These are phyloP conservation scores for Oryzaephilus surinamensis DNA, from an alignment of 1,140 invertebrate species.

Conservation along the genomic window DNA sequence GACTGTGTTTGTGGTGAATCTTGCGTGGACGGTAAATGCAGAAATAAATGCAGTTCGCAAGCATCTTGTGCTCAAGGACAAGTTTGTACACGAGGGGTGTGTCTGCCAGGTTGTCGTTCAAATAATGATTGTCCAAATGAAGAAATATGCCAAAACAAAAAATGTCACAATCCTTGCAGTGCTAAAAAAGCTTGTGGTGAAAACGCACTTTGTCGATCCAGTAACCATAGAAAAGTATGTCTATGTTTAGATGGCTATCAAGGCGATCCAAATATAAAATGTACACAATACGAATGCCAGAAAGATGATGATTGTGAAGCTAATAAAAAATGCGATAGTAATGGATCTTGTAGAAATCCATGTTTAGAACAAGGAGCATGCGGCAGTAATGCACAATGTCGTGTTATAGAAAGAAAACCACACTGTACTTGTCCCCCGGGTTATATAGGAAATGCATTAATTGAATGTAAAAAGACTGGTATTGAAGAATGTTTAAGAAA, in stretches of 20 bases:
- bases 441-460: slow-evolving; percentile 69
- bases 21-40: slow-evolving; percentile 51
- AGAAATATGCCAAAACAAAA: slow-evolving; percentile 60
- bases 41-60: slow-evolving; percentile 47
- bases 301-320: slow-evolving; percentile 65
- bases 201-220: slow-evolving; percentile 63
- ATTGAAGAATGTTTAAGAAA: slow-evolving; percentile 60
- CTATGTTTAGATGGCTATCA: slow-evolving; percentile 74
- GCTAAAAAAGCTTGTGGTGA: slow-evolving; percentile 54
- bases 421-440: slow-evolving; percentile 78
- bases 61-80: slow-evolving; percentile 36
- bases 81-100: slow-evolving; percentile 52
- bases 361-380: slow-evolving; percentile 66
- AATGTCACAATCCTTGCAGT: slow-evolving; percentile 68
- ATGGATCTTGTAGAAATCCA: slow-evolving; percentile 71
- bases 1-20: slow-evolving; percentile 69
- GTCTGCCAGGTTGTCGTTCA: slow-evolving; percentile 61
- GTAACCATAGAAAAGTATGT: slow-evolving; percentile 70
- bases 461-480: slow-evolving; percentile 61
- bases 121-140: slow-evolving; percentile 71
- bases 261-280: slow-evolving; percentile 64
- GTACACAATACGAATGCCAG: slow-evolving; percentile 64
- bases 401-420: slow-evolving; percentile 60
- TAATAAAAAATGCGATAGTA: slow-evolving; percentile 62
- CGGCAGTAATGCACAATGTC: slow-evolving; percentile 76